Evolutionary conservation across 1,140 invertebrate species (phyloP).

Genomic region (Oreohelix idahoensis): DNA sequence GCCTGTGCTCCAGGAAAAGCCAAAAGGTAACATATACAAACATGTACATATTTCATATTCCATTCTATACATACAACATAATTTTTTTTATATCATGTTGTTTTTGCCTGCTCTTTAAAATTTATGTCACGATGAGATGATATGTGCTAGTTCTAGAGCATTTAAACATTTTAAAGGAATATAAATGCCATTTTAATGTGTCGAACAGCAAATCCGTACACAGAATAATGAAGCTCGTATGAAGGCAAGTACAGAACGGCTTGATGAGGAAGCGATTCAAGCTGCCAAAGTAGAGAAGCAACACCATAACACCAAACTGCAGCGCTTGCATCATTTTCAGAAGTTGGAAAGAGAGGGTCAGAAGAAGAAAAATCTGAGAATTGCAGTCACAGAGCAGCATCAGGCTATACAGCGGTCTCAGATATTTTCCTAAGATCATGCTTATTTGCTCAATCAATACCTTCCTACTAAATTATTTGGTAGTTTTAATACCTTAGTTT

Average conservation of each 20-base stretch:
- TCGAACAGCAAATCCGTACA: slow-evolving; percentile 54
- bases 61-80: no score
- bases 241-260: slow-evolving; percentile 43
- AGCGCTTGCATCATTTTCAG: slow-evolving; percentile 59
- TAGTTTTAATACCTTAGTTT: background rate
- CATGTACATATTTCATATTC: no score
- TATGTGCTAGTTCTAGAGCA: no score
- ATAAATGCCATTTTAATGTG: slow-evolving; percentile 23
- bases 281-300: slow-evolving; percentile 39
- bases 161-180: background rate
- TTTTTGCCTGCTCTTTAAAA: no score
- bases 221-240: slow-evolving; percentile 53
- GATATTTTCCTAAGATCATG: slow-evolving; percentile 45
- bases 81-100: no score
- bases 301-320: slow-evolving; percentile 57
- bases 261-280: slow-evolving; percentile 55
- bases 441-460: no score
- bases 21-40: no score
- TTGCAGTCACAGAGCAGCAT: slow-evolving; percentile 57
- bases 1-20: no score
- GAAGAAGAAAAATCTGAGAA: slow-evolving; percentile 55
- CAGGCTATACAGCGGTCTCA: slow-evolving; percentile 50
- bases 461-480: background rate
- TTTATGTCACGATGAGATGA: no score
- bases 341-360: slow-evolving; percentile 59